Base-by-base conservation (phyloP, 2,797 vertebrate genomes). In the Lerista edwardsae region DNA sequence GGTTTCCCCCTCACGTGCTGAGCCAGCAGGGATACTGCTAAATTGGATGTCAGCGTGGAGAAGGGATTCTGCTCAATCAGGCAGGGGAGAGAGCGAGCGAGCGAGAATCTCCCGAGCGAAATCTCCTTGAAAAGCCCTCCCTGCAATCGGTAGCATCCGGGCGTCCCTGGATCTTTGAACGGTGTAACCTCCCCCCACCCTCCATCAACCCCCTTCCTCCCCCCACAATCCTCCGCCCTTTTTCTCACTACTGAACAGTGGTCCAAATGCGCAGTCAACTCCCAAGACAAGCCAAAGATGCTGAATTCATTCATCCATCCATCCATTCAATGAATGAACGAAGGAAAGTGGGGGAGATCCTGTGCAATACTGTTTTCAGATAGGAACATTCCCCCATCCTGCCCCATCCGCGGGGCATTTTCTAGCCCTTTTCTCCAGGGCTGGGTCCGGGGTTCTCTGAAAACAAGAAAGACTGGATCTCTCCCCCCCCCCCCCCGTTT, bases 1-100 rank as follows among this genome's bases (percentile, higher is more conserved):
- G 90, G 94, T 91, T 94, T 93, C 92, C 92, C 92, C 90, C 91
- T 94, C 93, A 93, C 91, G 94, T 93, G 94, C 92, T 55, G 94
- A 92, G 89, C 62, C 94, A 90, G 94, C 89, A 47, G 93, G 93
- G 92, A 93, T 90, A 89, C 94, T 93, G 93, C 94, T 93, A 90
- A 91, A 94, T 93, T 90, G 82, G 92, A 93, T 94, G 93, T 89
- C 91, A 94, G 89, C 61, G 79, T 3, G 34, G 85, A 36, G 85
- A 71, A 76, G 79, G 84, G 91, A 91, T 91, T 77, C 92, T 77
- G 93, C 91, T 93, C 91, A 44, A 57, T 75, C 91, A 76, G 89
- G 91, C 93, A 79, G 90, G 77, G 91, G 90, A 1, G 1, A 2
- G 76, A 47, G 94, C 94, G 93, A 94, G 94, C 89, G 76, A 25